Evolutionary conservation across 1,140 invertebrate genomes (phyloP).

Genomic region (Drosophila nasuta): DNA sequence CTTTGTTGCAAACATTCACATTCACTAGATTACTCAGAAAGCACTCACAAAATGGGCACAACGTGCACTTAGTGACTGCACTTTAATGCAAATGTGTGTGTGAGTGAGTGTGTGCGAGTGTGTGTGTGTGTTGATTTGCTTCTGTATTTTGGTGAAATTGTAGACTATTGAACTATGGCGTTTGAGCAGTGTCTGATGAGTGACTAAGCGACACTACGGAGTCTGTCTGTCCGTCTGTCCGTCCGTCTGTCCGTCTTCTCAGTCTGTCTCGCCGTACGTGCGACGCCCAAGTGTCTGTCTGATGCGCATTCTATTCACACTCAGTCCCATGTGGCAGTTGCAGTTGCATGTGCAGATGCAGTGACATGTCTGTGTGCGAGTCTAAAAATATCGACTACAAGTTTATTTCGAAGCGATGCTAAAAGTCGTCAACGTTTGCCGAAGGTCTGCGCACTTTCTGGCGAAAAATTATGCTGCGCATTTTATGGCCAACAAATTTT

Average conservation of each 20-base stretch:
- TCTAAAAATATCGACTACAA: constrained; percentile 43
- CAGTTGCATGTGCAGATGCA: constrained; percentile 23
- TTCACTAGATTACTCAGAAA: constrained; percentile 65
- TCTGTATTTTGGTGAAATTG: constrained; percentile 61
- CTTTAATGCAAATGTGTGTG: constrained; percentile 31
- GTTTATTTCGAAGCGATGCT: constrained; percentile 35
- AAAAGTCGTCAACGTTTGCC: constrained; percentile 38
- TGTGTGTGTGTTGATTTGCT: constrained; percentile 27
- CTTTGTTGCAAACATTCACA: constrained; percentile 8
- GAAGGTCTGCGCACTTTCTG: constrained; percentile 43
- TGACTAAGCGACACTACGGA: constrained; percentile 63
- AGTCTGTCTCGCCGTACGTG: constrained; percentile 13
- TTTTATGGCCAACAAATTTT: constrained; percentile 50
- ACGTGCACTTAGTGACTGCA: constrained; percentile 55
- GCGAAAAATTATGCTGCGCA: constrained; percentile 37
- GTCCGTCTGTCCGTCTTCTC: constrained; percentile 2
- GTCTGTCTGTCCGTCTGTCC: constrained; percentile 3
- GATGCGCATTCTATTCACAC: constrained; percentile 27
- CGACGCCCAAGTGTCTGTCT: constrained; percentile 29
- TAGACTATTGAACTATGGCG: constrained; percentile 80
- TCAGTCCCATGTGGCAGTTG: constrained; percentile 19
- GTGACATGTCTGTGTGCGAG: constrained; percentile 28
- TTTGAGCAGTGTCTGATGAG: constrained; percentile 38
- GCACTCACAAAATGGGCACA: constrained; percentile 60
- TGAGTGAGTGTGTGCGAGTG: constrained; percentile 6